phyloP scores from a whole-genome alignment of 2,113 vertebrate genomes.

The Orycteropus afer region DNA sequence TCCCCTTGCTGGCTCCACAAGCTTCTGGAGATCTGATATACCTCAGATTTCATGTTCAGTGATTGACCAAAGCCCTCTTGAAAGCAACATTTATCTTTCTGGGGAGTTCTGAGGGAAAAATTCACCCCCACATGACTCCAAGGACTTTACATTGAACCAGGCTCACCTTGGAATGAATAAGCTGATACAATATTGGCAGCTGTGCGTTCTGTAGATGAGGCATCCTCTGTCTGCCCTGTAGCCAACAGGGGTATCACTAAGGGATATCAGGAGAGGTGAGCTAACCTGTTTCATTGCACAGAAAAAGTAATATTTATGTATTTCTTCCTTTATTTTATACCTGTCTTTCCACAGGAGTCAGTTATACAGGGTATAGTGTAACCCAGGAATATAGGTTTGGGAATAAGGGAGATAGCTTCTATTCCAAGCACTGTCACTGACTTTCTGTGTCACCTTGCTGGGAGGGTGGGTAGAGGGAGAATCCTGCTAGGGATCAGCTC shows the following conservation, averaged over 20 bases:
- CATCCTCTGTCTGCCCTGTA: not conserved
- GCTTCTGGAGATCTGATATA: not conserved
- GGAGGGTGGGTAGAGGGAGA: not conserved
- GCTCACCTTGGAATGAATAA: not conserved
- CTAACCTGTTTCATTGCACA: not conserved
- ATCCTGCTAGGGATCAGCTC: not conserved
- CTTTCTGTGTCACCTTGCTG: not conserved
- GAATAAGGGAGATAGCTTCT: constrained; percentile 7
- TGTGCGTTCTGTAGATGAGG: accelerated
- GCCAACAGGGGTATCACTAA: not conserved
- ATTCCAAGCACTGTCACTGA: not conserved
- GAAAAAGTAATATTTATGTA: not conserved
- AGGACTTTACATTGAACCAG: not conserved
- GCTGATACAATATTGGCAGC: not conserved
- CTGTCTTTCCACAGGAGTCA: not conserved
- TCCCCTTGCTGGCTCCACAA: not conserved
- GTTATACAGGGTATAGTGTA: not conserved
- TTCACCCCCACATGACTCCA: not conserved
- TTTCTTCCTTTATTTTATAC: not conserved
- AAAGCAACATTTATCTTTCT: not conserved
- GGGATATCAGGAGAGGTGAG: accelerated
- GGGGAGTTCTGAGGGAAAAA: not conserved
- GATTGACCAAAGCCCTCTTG: not conserved
- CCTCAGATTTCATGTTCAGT: not conserved
- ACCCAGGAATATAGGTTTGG: not conserved